phyloP scores from a whole-genome alignment of 2,113 vertebrate genomes.

The Cinclus cinclus region DNA sequence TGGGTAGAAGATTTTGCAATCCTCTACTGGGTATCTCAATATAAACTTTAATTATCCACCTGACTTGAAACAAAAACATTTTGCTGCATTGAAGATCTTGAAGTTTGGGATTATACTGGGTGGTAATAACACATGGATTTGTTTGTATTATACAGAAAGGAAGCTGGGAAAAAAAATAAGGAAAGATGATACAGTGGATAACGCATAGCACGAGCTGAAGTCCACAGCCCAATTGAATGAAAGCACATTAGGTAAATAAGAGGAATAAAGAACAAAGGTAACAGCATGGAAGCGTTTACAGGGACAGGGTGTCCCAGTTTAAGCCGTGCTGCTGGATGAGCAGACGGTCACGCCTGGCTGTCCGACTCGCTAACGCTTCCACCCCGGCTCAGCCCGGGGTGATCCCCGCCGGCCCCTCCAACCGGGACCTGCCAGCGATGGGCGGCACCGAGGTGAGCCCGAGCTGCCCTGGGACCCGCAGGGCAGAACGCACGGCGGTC shows the following conservation, averaged over 20 bases:
- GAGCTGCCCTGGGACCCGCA: neutral
- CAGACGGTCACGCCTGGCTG: neutral
- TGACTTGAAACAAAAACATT: neutral
- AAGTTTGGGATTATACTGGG: neutral
- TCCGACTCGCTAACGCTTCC: accelerated
- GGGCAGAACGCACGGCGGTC: neutral
- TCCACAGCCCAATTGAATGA: neutral
- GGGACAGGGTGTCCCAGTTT: accelerated
- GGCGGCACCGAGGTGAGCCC: accelerated
- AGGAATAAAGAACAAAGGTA: neutral
- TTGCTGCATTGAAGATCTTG: neutral
- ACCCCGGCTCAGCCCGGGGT: accelerated
- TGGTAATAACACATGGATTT: neutral
- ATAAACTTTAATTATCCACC: neutral
- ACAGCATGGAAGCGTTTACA: accelerated
- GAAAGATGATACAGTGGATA: accelerated
- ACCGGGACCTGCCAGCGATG: accelerated
- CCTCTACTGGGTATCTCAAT: neutral
- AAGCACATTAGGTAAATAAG: neutral
- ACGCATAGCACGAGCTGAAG: accelerated
- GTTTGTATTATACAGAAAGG: neutral
- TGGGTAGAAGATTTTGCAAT: neutral
- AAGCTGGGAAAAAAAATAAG: accelerated
- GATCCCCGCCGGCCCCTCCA: neutral
- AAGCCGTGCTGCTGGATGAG: accelerated